These are phyloP conservation scores for Amazona vittata DNA, from an alignment of 2,113 vertebrate genomes.

Conservation along the genomic window DNA sequence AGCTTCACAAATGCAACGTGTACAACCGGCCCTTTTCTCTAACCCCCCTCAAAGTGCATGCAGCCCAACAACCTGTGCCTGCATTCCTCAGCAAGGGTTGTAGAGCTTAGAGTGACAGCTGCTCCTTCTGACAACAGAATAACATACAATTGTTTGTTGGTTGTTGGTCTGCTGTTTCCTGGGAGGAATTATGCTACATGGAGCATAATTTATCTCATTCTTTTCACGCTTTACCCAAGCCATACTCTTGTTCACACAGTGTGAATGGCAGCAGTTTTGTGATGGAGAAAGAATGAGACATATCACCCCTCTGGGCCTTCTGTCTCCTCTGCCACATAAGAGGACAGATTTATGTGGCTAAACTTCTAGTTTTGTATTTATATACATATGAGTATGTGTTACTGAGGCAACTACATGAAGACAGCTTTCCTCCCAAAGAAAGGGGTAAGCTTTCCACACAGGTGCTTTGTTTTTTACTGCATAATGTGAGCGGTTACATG, in stretches of 20 bases:
- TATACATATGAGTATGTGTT: background rate
- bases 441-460: background rate
- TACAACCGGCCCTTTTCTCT: background rate
- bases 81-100: background rate
- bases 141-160: background rate
- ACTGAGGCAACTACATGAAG: background rate
- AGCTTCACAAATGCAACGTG: background rate
- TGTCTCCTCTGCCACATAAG: background rate
- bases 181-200: background rate
- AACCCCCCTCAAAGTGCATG: background rate
- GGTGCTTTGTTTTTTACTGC: constrained; percentile 52
- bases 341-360: background rate
- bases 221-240: constrained; percentile 15
- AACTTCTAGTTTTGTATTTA: background rate
- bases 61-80: background rate
- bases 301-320: constrained; percentile 34
- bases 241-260: background rate
- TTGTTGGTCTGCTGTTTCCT: constrained; percentile 3
- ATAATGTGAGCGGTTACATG: constrained; percentile 50
- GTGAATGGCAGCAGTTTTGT: constrained; percentile 55
- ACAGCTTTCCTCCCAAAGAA: background rate
- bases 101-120: background rate
- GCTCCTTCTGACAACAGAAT: background rate
- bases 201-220: constrained; percentile 9
- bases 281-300: constrained; percentile 35